Percentiles rank a stretch among this genome's conserved stretches.
Conservation (phyloP, 2,113 vertebrate species). For the Eira barbara region DNA sequence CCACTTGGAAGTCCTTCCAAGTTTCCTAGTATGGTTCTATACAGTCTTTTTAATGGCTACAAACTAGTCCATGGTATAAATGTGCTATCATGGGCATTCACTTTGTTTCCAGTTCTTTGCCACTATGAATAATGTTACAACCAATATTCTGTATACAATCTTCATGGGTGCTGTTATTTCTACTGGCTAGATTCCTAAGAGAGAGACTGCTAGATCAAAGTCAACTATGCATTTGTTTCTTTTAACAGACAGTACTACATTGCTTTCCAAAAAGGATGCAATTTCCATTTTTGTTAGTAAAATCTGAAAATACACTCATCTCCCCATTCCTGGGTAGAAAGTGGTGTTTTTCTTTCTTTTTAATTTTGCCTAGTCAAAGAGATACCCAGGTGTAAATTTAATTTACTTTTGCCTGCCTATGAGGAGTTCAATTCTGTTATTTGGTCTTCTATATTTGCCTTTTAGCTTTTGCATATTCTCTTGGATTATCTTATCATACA, state of each 20-base stretch:
- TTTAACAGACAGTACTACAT: background rate
- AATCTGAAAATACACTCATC: background rate
- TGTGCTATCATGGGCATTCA: background rate
- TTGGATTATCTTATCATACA: background rate
- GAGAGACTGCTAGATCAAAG: background rate
- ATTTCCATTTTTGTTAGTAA: background rate
- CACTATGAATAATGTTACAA: background rate
- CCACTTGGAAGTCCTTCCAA: background rate
- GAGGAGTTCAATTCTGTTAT: background rate
- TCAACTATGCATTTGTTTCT: background rate
- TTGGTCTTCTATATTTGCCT: background rate
- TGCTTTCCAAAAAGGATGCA: background rate
- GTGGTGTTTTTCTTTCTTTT: background rate
- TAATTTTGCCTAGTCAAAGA: background rate
- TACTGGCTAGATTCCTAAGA: background rate
- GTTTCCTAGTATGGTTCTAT: background rate
- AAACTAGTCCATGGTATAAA: background rate
- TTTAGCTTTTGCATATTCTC: background rate
- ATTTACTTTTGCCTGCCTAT: background rate
- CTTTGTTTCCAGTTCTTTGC: conserved; percentile 1
- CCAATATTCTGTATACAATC: background rate
- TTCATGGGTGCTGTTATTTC: background rate
- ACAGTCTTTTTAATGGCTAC: background rate
- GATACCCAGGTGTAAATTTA: background rate
- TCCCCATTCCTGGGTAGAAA: background rate